Evolutionary conservation across 1,140 invertebrate genomes (phyloP).

Genomic region (Holcopasites calliopsidis): DNA sequence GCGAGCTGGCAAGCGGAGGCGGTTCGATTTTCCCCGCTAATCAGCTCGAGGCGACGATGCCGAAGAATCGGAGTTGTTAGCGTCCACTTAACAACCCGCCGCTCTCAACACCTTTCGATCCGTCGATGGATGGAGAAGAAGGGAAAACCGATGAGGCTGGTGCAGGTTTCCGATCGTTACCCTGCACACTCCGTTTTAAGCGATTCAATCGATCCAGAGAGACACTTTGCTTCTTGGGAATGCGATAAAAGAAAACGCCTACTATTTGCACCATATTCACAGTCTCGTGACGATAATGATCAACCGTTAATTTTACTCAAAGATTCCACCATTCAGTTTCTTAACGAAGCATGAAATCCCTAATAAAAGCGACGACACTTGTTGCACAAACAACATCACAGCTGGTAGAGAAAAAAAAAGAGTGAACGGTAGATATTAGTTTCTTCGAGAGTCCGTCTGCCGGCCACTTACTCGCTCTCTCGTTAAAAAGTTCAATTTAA

Average conservation of each 20-base stretch:
- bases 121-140: not conserved
- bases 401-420: not conserved
- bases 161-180: not conserved
- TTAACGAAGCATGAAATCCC: no score
- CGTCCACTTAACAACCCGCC: slow-evolving; percentile 40
- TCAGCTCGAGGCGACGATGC: slow-evolving; percentile 7
- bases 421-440: slow-evolving; percentile 1
- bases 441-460: not conserved
- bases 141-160: not conserved
- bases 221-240: not conserved
- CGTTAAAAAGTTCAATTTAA: slow-evolving; percentile 47
- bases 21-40: slow-evolving; percentile 50
- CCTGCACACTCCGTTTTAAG: not conserved
- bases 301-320: no score
- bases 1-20: not conserved
- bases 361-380: no score
- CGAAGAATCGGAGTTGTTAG: slow-evolving; percentile 50
- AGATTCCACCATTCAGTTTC: no score
- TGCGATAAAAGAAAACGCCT: not conserved
- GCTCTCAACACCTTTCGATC: slow-evolving; percentile 34
- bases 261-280: not conserved
- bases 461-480: slow-evolving; percentile 1
- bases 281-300: not conserved
- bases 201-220: not conserved
- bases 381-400: no score